Conservation (phyloP, 2,797 vertebrate species). For the Myiothlypis chrysogaster region DNA sequence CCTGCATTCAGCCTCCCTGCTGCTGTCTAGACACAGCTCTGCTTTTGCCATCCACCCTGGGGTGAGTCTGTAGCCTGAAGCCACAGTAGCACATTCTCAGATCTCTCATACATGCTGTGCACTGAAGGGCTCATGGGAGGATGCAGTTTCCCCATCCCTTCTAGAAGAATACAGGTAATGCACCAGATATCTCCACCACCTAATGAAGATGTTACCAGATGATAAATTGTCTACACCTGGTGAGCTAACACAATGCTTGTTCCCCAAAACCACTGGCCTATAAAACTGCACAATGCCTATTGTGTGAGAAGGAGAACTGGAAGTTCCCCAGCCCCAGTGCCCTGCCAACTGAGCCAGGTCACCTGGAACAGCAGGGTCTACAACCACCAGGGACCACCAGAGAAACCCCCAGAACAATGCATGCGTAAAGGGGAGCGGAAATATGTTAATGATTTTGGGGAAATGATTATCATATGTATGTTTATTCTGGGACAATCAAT, state of each 20-base stretch:
- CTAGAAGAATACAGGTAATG: background rate
- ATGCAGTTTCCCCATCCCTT: background rate
- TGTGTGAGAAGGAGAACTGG: background rate
- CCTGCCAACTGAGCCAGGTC: background rate
- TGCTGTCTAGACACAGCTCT: background rate
- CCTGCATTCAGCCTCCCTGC: fast-evolving
- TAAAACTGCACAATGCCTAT: background rate
- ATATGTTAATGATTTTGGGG: background rate
- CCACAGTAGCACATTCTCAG: background rate
- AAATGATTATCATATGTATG: background rate
- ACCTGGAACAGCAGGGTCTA: background rate
- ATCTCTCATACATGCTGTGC: fast-evolving
- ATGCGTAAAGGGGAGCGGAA: background rate
- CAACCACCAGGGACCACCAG: background rate
- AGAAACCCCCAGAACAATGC: background rate
- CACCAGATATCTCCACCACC: background rate
- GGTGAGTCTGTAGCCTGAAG: background rate
- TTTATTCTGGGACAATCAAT: background rate
- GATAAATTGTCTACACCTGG: background rate
- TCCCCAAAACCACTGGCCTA: background rate
- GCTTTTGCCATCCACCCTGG: background rate
- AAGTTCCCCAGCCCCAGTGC: background rate
- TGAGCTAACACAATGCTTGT: background rate
- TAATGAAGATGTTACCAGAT: background rate
- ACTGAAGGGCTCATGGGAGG: background rate